Evolutionary conservation across 2,797 vertebrate species (phyloP), one percentile per base, ranked within the genome.

Genomic region (Enoplosus armatus): DNA sequence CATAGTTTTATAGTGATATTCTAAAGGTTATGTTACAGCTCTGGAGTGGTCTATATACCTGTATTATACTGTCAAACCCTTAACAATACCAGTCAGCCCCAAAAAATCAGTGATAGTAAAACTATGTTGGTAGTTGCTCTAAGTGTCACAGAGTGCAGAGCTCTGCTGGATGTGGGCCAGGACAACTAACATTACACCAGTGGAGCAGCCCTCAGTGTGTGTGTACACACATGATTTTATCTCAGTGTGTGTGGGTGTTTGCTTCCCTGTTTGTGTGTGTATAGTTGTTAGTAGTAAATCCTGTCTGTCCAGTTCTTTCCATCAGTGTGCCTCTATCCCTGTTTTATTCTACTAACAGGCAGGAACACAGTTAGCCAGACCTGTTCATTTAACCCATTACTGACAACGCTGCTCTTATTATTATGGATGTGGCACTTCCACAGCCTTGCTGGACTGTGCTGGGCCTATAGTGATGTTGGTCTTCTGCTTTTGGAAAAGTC

Each of bases 271-370:
- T 56, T 77, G 50, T 64, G 67, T 70, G 54, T 51, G 53, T 65
- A 4, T 75, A 81, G 77, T 67, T 62, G 61, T 81, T 54, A 77
- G 87, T 77, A 41, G 90, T 77, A 88, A 79, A 92, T 89, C 93
- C 88, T 86, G 92, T 93, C 73, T 12, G 48, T 86, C 91, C 82
- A 83, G 90, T 91, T 93, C 62, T 75, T 58, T 68, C 14, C 18
- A 61, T 72, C 64, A 68, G 56, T n/a, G 35, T 48, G 60, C 56
- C 73, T 82, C n/a, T 26, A 27, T 77, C 41, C 45, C 58, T 66
- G 62, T 78, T 82, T 80, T 29, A 69, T 53, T 63, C 75, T 48
- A 18, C 39, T 22, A 56, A 84, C 68, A 76, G 48, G 50, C 37
- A 53, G 41, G 11, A 70, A 41, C 66, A 69, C 60, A 62, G 43